A percentile compares a stretch with the other conserved stretches of the same genome.
These are phyloP conservation scores for Hyla sarda DNA, from an alignment of 2,113 vertebrate species.

Conservation along the genomic window DNA sequence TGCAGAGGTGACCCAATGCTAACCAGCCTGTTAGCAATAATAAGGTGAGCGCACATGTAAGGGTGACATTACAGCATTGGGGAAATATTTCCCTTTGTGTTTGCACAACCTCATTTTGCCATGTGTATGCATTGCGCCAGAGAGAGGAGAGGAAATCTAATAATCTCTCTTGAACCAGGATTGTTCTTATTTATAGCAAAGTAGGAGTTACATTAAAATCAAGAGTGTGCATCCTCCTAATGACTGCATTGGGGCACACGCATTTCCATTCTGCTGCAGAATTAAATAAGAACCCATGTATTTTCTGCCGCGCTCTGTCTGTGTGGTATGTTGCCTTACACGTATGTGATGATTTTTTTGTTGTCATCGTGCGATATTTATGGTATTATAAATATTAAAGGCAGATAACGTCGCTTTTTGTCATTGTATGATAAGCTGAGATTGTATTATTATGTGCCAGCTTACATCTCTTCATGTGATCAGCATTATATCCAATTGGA, in stretches of 20 bases:
- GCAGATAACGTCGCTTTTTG: conserved; percentile 25
- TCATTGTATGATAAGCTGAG: conserved; percentile 39
- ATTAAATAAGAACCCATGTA: background rate
- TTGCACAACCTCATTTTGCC: conserved; percentile 77
- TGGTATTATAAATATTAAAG: conserved; percentile 40
- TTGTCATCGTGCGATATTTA: conserved; percentile 12
- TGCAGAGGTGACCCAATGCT: conserved; percentile 79
- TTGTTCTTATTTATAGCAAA: conserved; percentile 72
- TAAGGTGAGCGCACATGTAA: conserved; percentile 82
- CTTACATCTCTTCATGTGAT: conserved; percentile 59
- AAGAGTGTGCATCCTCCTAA: conserved; percentile 21
- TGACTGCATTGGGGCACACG: background rate
- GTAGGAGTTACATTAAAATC: conserved; percentile 60
- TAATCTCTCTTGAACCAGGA: conserved; percentile 68
- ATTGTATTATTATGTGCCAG: conserved; percentile 41
- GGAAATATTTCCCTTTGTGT: conserved; percentile 77
- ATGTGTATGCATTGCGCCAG: conserved; percentile 68
- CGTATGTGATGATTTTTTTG: background rate
- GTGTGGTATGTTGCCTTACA: background rate
- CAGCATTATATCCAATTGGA: conserved; percentile 55
- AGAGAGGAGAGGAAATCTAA: conserved; percentile 64
- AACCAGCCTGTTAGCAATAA: conserved; percentile 83
- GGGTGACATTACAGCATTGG: conserved; percentile 75
- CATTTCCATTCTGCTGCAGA: conserved; percentile 22
- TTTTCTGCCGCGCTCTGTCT: background rate